Conservation (phyloP, 2,888 invertebrate species). For the Fissipunctia ypsillon region DNA sequence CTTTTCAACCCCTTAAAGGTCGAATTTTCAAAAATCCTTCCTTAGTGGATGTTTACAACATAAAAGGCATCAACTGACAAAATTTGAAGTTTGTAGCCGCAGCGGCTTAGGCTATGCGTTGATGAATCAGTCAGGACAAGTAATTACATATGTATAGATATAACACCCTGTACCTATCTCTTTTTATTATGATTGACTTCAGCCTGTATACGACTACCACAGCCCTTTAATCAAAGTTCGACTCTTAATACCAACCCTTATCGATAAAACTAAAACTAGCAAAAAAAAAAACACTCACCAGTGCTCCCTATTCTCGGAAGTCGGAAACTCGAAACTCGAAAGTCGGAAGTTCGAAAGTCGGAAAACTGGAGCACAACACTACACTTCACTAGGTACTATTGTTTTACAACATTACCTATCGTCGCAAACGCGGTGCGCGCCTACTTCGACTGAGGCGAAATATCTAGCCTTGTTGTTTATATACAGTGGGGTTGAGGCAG, state of each 20-base stretch:
- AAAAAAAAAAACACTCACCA: constrained; percentile 52
- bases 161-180: no score
- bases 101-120: no score
- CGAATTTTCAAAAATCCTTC: no score
- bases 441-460: constrained; percentile 74
- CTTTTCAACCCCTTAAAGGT: no score
- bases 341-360: constrained; percentile 59
- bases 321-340: constrained; percentile 60
- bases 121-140: no score
- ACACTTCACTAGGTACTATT: constrained; percentile 71
- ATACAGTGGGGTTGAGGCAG: constrained; percentile 61
- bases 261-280: neutral
- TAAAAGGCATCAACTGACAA: no score
- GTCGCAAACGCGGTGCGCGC: constrained; percentile 80
- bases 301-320: constrained; percentile 65
- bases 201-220: no score
- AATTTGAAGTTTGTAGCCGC: no score
- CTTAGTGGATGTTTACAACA: no score
- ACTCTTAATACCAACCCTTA: neutral
- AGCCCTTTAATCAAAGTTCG: no score
- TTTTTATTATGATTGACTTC: no score
- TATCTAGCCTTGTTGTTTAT: constrained; percentile 78
- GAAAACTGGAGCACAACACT: constrained; percentile 78
- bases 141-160: no score
- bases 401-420: constrained; percentile 68